Percentiles rank a stretch among this genome's conserved stretches.
Evolutionary conservation across 2,113 vertebrate genomes (phyloP).

Genomic region (Sorex fumeus): DNA sequence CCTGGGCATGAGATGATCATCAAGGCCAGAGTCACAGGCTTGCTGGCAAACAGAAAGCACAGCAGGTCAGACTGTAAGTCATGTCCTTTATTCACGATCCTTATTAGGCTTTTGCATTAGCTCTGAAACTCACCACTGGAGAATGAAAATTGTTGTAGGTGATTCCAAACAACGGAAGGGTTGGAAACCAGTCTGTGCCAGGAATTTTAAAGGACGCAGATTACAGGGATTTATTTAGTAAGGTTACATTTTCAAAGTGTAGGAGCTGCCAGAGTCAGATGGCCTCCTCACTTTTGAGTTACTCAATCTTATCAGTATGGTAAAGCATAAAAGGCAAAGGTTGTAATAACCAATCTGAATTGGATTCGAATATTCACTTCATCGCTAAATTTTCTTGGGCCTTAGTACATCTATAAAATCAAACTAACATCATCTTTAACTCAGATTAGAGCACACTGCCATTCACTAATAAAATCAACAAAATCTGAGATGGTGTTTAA

Average conservation of each 20-base stretch:
- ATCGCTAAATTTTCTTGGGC: not conserved
- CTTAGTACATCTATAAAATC: not conserved
- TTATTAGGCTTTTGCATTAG: conserved; percentile 32
- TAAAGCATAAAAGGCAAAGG: not conserved
- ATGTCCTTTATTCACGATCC: not conserved
- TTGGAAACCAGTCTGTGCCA: conserved; percentile 18
- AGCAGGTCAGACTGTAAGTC: not conserved
- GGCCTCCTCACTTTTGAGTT: not conserved
- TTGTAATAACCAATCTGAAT: not conserved
- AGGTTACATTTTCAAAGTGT: not conserved
- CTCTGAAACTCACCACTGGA: not conserved
- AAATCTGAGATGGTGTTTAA: conserved; percentile 41
- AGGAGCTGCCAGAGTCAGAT: not conserved
- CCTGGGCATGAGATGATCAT: not conserved
- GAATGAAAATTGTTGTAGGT: not conserved
- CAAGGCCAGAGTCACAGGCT: not conserved
- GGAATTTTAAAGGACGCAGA: not conserved
- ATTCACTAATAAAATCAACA: not conserved
- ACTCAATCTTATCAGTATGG: not conserved
- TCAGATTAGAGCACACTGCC: not conserved
- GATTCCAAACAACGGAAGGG: not conserved
- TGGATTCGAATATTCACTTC: not conserved
- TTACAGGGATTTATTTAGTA: not conserved
- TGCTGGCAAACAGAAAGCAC: not conserved
- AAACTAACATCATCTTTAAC: conserved; percentile 25